phyloP scores from a whole-genome alignment of 2,113 vertebrate species.

The Phyllopteryx taeniolatus region DNA sequence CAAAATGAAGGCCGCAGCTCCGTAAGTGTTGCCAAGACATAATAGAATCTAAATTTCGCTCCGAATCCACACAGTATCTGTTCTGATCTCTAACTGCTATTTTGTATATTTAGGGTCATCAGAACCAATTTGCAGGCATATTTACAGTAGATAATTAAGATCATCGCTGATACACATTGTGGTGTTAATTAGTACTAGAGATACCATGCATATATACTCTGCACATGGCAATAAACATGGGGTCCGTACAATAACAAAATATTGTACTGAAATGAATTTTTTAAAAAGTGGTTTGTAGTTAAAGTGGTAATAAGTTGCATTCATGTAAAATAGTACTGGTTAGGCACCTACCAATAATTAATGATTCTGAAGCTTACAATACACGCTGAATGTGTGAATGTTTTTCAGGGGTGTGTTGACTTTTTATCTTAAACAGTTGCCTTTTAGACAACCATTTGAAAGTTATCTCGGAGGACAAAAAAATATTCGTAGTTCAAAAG shows the following conservation, averaged over 20 bases:
- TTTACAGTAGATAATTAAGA: no score
- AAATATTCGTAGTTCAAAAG: no score
- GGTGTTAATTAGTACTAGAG: not conserved
- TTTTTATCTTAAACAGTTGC: not conserved
- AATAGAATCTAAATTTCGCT: not conserved
- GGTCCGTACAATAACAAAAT: no score
- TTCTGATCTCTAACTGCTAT: not conserved
- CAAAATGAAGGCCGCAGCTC: constrained; percentile 52
- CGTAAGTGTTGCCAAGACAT: constrained; percentile 69
- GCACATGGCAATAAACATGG: no score
- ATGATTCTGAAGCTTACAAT: not conserved
- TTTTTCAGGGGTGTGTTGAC: not conserved
- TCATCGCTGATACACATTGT: not conserved
- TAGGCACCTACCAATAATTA: not conserved
- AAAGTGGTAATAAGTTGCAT: not conserved
- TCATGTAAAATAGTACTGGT: not conserved
- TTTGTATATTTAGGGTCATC: not conserved
- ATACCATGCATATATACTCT: not conserved
- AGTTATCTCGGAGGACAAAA: no score
- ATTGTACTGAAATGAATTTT: no score
- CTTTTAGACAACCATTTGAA: no score
- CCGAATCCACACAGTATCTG: not conserved
- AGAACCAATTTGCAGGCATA: not conserved
- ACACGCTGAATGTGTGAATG: not conserved
- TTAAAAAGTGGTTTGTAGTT: no score